Conservation (phyloP, 2,888 invertebrate species). For the Tiliacea aurago region DNA sequence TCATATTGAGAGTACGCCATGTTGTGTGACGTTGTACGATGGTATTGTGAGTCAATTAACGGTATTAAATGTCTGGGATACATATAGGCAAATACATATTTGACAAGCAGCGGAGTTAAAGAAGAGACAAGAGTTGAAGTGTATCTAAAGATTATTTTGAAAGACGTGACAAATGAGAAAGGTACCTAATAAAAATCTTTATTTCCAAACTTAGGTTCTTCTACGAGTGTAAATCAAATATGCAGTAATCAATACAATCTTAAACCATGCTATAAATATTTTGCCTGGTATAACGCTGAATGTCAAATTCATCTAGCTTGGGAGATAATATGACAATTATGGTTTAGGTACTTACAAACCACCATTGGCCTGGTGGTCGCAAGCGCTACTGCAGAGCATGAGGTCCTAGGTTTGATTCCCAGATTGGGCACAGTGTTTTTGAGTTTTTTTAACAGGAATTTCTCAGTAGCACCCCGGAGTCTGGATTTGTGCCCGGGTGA, state of each 20-base stretch:
- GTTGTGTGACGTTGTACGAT: constrained; percentile 16
- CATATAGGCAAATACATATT: neutral
- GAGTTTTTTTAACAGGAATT: too few relatives aligned
- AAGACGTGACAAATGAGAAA: neutral
- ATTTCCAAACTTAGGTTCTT: neutral
- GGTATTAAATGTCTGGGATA: neutral
- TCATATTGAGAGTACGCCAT: constrained; percentile 21
- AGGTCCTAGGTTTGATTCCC: too few relatives aligned
- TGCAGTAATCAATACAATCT: neutral
- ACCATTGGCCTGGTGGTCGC: neutral
- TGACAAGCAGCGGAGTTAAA: neutral
- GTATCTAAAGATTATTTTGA: neutral
- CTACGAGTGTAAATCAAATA: too few relatives aligned
- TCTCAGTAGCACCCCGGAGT: too few relatives aligned
- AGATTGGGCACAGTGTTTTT: too few relatives aligned
- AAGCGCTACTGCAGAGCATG: too few relatives aligned
- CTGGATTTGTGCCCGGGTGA: neutral
- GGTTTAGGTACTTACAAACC: neutral
- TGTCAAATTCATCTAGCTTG: too few relatives aligned
- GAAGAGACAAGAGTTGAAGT: neutral
- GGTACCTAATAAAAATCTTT: neutral
- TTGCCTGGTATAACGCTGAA: neutral
- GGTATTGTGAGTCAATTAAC: neutral
- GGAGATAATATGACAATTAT: neutral
- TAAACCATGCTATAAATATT: neutral